Base-by-base conservation (phyloP, 2,888 invertebrate species). In the Gryllus longicercus region DNA sequence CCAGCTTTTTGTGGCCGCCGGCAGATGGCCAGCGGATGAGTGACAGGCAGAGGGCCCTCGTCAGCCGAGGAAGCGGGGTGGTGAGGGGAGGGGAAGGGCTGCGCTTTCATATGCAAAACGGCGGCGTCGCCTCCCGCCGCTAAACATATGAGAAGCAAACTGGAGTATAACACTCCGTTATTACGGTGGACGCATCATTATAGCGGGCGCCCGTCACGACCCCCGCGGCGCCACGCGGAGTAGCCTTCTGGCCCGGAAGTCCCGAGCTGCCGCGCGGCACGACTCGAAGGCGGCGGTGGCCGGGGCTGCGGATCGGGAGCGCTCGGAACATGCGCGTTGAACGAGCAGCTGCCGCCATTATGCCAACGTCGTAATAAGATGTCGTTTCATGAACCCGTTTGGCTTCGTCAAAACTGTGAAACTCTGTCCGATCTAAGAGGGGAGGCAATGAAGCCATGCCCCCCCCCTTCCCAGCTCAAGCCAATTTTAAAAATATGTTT, bases 41-140 rank as follows among this genome's bases (percentile, higher is more conserved):
- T 63, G 63, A 63, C 63, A 63, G 63, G 63, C 63, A 38, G 63
- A 63, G n/a, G 16, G 63, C 63, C 16, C 16, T 63, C 16, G 63
- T 38, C 63, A 0, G n/a, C 14, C 16, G 16, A 14, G 63, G 16
- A 3, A 14, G 16, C 16, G 63, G 12, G 63, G 16, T 21, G 63
- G 16, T 0, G 63, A 16, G 5, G 16, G 63, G 63, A 10, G 8
- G 63, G 16, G 63, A 16, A 18, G 63, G 16, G 63, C 63, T n/a
- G 63, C 63, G 63, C 63, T 63, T 63, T 63, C 63, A 63, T 63
- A 63, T 63, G 63, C 63, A 63, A 63, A 63, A 63, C 63, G 63
- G 63, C 14, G 63, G 63, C 63, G 63, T 0, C 8, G 38, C 38
- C 63, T 63, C 16, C n/a, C 38, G 38, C 38, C n/a, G 63, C n/a